Evolutionary conservation across 1,140 invertebrate species (phyloP), one percentile per base, ranked within the genome.

Genomic region (Polyergus mexicanus): DNA sequence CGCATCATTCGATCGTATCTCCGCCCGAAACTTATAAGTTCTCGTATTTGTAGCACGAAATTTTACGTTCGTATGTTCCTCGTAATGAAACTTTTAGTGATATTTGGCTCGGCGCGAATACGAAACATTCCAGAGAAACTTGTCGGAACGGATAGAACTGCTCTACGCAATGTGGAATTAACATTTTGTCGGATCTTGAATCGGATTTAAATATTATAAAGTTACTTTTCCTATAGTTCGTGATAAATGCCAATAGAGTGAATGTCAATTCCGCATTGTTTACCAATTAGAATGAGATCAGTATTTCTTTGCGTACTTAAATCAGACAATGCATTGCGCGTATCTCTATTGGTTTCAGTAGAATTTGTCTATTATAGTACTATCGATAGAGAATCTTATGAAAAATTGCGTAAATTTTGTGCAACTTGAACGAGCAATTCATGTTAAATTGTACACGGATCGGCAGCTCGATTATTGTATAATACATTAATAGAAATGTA

Each of bases 71-170:
- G 13, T n/a, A 22, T 54, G n/a, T 78, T 78, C 19, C 19, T 63
- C 25, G 51, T 72, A 54, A 76, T 19, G n/a, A 38, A 83, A 60
- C 78, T 72, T 51, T 44, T 35, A 4, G 54, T 83, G 38, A 83
- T 83, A 81, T 60, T 60, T 19, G 38, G 4, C 16, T 80, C 47
- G 22, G 22, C 35, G 25, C 38, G 28, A 74, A 51, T 44, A 22
- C 13, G 44, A 65, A 72, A 71, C 78, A 83, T 83, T 83, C 78
- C 78, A 83, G 38, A 32, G 47, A 83, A 68, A 72, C 47, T 83
- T 74, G 47, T 74, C 32, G 35, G 41, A 25, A 32, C 35, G 13
- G 41, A 72, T 66, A 13, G 19, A 38, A 56, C 16, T 19, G 60
- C 22, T 19, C 16, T 58, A 16, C 7, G 25, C 54, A 44, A 71